Evolutionary conservation across 92 coral and sea anemone genomes (phyloP).

Genomic region (Umimayanthus kanabou): DNA sequence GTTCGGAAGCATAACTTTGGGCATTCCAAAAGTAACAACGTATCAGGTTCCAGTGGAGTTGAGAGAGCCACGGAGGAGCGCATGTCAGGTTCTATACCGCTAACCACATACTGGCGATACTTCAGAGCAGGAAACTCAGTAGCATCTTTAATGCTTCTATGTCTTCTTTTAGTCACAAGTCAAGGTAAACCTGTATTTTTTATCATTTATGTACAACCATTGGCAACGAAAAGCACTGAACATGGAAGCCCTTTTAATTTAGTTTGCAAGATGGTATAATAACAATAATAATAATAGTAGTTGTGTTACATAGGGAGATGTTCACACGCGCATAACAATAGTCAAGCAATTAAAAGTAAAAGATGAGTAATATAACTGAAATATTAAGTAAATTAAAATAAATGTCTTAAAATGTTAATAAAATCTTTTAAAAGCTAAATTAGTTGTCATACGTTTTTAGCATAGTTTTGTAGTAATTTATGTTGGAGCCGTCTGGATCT

Average conservation of each 20-base stretch:
- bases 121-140: conserved; percentile 57
- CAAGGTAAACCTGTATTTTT: conserved; percentile 52
- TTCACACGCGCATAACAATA: too few species aligned
- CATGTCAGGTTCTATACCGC: conserved; percentile 58
- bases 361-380: too few species aligned
- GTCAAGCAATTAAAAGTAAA: too few species aligned
- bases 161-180: conserved; percentile 50
- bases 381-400: too few species aligned
- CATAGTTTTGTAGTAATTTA: too few species aligned
- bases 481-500: too few species aligned
- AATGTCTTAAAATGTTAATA: too few species aligned
- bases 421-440: too few species aligned
- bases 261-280: not conserved
- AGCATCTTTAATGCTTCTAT: conserved; percentile 35
- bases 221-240: not conserved
- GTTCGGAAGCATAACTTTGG: conserved; percentile 28
- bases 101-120: conserved; percentile 63
- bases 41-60: conserved; percentile 39
- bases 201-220: not conserved
- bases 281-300: too few species aligned
- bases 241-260: not conserved
- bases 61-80: conserved; percentile 65
- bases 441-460: too few species aligned
- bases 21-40: conserved; percentile 18
- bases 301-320: too few species aligned